phyloP scores from a whole-genome alignment of 2,888 invertebrate species.

The Epsilonema sp. region DNA sequence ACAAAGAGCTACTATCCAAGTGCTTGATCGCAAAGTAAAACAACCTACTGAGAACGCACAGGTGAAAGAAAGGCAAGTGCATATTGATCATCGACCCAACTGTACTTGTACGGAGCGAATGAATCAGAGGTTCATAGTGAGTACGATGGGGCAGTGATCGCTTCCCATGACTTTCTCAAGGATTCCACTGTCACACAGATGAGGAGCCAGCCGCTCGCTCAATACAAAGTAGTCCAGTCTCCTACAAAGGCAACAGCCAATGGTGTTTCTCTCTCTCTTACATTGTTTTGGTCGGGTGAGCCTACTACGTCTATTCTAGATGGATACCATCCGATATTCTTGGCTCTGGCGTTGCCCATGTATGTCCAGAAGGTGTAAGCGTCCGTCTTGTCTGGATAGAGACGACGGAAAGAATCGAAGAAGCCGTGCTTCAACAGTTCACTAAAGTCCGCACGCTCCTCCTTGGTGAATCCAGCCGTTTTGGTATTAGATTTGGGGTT shows the following conservation, averaged over 20 bases:
- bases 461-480: conserved; percentile 82
- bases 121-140: conserved; percentile 47
- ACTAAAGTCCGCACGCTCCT: conserved; percentile 77
- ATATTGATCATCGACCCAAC: background rate
- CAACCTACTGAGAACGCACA: background rate
- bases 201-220: conserved; percentile 50
- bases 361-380: conserved; percentile 92
- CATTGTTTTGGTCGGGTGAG: background rate
- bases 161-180: conserved; percentile 63
- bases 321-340: conserved; percentile 77
- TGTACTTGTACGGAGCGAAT: background rate
- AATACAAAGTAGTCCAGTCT: conserved; percentile 83
- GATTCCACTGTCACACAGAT: conserved; percentile 65
- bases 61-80: background rate
- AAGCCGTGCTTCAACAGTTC: conserved; percentile 56
- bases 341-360: conserved; percentile 60
- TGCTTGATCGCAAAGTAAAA: too few relatives aligned
- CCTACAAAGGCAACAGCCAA: too few relatives aligned
- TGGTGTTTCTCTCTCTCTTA: background rate
- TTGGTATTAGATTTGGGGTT: conserved; percentile 80
- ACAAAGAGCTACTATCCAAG: too few relatives aligned
- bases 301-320: background rate
- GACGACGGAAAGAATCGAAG: conserved; percentile 62
- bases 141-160: conserved; percentile 94
- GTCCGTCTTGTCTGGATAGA: conserved; percentile 59